phyloP scores from a whole-genome alignment of 1,140 invertebrate genomes.

The Papilio polyxenes region DNA sequence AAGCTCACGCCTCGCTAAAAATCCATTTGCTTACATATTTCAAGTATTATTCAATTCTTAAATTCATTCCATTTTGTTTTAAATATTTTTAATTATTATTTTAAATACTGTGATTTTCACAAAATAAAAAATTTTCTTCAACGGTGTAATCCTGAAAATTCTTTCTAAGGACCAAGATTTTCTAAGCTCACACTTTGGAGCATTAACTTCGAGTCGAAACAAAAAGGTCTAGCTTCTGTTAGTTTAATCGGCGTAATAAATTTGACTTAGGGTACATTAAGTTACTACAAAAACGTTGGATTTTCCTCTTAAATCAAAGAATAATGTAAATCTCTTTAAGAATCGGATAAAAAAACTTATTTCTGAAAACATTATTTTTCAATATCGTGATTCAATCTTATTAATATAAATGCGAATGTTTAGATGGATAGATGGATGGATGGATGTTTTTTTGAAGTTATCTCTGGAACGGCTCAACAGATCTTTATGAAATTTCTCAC shows the following conservation, averaged over 20 bases:
- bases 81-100: not conserved
- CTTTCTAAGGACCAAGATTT: conserved; percentile 12
- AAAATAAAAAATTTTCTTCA: not conserved
- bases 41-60: not conserved
- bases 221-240: not conserved
- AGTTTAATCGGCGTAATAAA: conserved; percentile 9
- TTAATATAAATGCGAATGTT: too few species aligned
- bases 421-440: too few species aligned
- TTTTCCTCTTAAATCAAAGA: not conserved
- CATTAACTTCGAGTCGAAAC: conserved; percentile 5
- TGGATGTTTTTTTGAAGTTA: too few species aligned
- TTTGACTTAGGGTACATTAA: conserved; percentile 18
- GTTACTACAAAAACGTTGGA: not conserved
- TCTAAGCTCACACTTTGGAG: not conserved
- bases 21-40: not conserved
- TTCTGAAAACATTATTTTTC: too few species aligned
- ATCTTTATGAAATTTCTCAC: too few species aligned
- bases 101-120: not conserved
- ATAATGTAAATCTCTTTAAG: not conserved
- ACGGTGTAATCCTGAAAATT: not conserved
- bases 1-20: not conserved
- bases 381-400: too few species aligned
- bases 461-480: too few species aligned
- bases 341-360: not conserved
- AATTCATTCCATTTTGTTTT: not conserved